Conservation (phyloP, 2,888 invertebrate genomes). For the Lochmaea crataegi region DNA sequence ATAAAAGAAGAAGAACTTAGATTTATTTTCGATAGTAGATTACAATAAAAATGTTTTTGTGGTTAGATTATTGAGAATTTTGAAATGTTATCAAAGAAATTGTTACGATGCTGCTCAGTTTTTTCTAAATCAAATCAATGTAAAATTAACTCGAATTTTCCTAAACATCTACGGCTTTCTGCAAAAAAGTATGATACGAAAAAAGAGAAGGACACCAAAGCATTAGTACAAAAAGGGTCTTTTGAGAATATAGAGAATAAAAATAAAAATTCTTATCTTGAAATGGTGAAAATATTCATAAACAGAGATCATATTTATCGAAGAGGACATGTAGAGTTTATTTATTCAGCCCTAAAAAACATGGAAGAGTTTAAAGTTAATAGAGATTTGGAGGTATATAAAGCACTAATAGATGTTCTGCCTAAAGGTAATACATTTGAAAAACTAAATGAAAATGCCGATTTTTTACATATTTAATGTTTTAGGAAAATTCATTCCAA, state of each 20-base stretch:
- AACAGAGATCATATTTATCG: conserved; percentile 73
- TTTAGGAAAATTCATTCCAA: conserved; percentile 80
- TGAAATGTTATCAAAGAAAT: conserved; percentile 29
- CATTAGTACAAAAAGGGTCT: conserved; percentile 64
- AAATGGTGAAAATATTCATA: conserved; percentile 81
- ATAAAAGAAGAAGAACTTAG: conserved; percentile 10
- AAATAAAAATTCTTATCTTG: conserved; percentile 76
- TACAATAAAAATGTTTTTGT: not conserved
- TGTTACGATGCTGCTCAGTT: conserved; percentile 17
- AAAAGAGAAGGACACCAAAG: conserved; percentile 53
- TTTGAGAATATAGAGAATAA: conserved; percentile 70
- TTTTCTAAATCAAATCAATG: conserved; percentile 17
- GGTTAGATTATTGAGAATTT: not conserved
- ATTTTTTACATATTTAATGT: conserved; percentile 7
- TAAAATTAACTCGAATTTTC: conserved; percentile 21
- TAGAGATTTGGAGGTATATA: conserved; percentile 88
- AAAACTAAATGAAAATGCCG: not conserved
- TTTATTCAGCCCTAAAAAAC: conserved; percentile 86
- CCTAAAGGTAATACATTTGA: conserved; percentile 72
- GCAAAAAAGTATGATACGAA: conserved; percentile 33
- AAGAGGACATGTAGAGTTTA: conserved; percentile 93
- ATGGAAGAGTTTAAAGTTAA: conserved; percentile 93
- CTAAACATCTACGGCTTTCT: conserved; percentile 36
- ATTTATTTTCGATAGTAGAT: conserved; percentile 3
- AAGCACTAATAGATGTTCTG: conserved; percentile 84